These are phyloP conservation scores for Acleris cristana DNA, from an alignment of 2,888 invertebrate genomes.

Conservation along the genomic window DNA sequence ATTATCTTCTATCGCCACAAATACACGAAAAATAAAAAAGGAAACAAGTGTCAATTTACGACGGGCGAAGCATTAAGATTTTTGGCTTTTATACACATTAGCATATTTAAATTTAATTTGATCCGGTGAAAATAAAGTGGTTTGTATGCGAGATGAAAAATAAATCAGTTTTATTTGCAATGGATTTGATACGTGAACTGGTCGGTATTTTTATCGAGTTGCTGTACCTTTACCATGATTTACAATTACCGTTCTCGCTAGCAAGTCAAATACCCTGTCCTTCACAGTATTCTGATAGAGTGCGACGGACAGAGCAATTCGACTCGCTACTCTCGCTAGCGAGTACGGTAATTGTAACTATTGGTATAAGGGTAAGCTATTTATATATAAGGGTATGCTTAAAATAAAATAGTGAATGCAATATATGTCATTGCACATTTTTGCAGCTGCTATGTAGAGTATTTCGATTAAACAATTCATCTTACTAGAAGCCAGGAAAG, in stretches of 20 bases:
- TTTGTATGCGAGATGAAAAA: conserved; percentile 20
- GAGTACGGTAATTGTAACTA: too few relatives aligned
- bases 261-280: too few relatives aligned
- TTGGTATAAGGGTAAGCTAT: too few relatives aligned
- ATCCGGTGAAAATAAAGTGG: conserved; percentile 8
- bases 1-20: conserved; percentile 10
- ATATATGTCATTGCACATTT: not conserved
- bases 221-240: too few relatives aligned
- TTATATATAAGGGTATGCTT: too few relatives aligned
- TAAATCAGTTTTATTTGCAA: conserved; percentile 20
- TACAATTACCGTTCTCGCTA: too few relatives aligned
- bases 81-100: conserved; percentile 31
- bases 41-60: conserved; percentile 34
- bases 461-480: not conserved
- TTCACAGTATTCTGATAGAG: too few relatives aligned
- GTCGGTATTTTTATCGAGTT: conserved; percentile 7
- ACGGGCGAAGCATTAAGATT: conserved; percentile 8
- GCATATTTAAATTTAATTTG: conserved; percentile 28
- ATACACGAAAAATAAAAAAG: not conserved
- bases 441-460: not conserved
- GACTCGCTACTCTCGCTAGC: too few relatives aligned
- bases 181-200: not conserved
- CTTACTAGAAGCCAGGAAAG: too few relatives aligned
- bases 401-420: not conserved
- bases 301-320: too few relatives aligned